These are phyloP conservation scores for Aphelocoma californica DNA, from an alignment of 2,797 vertebrate species.

Conservation along the genomic window DNA sequence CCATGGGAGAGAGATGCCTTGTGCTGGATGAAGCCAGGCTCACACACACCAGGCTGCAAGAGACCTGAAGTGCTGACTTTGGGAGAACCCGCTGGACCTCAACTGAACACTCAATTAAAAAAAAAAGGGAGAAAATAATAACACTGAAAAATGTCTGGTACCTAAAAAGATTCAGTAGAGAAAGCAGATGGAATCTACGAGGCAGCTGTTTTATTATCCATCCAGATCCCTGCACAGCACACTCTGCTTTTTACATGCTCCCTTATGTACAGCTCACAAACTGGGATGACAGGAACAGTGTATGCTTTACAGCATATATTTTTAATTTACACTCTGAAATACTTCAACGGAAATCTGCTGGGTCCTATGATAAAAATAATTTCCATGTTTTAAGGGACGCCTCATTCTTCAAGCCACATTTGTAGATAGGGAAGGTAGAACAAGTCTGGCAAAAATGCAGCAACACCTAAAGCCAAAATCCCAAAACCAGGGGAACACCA, in stretches of 20 bases:
- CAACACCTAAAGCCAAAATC: neutral
- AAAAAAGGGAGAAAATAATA: neutral
- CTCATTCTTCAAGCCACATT: neutral
- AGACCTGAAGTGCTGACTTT: neutral
- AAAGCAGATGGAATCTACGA: constrained; percentile 27
- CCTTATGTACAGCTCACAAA: constrained; percentile 57
- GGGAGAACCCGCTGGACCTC: neutral
- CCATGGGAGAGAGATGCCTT: neutral
- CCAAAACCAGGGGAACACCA: neutral
- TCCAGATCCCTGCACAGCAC: constrained; percentile 26
- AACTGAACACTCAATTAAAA: neutral
- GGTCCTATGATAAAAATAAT: constrained; percentile 55
- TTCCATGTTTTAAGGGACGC: constrained; percentile 28
- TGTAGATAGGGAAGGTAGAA: constrained; percentile 1
- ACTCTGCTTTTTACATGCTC: constrained; percentile 44
- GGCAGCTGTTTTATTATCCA: constrained; percentile 62
- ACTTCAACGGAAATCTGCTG: constrained; percentile 49
- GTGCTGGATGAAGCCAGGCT: neutral
- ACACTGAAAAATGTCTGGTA: constrained; percentile 48
- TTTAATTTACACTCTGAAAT: constrained; percentile 60
- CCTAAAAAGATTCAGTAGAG: constrained; percentile 58
- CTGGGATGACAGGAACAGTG: constrained; percentile 40
- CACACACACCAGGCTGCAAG: neutral
- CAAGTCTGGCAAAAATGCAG: neutral
- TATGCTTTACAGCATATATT: constrained; percentile 54